phyloP scores from a whole-genome alignment of 2,888 invertebrate genomes.

The Hypena proboscidalis region DNA sequence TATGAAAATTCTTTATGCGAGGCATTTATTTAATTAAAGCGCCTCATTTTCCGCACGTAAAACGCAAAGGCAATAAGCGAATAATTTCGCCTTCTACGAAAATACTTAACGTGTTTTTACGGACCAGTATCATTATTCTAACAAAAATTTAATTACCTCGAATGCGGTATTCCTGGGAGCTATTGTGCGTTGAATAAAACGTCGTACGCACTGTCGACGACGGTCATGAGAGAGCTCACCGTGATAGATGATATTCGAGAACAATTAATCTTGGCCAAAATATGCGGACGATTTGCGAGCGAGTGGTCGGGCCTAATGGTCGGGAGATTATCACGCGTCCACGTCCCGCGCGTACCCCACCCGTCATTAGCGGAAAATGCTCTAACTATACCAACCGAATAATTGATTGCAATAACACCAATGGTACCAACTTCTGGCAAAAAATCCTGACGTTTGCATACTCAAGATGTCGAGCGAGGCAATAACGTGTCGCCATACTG shows the following conservation, averaged over 20 bases:
- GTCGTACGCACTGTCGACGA: slow-evolving; percentile 80
- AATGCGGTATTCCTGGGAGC: slow-evolving; percentile 63
- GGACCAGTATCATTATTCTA: slow-evolving; percentile 56
- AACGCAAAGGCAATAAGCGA: slow-evolving; percentile 40
- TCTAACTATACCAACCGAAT: slow-evolving; percentile 45
- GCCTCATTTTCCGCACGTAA: slow-evolving; percentile 41
- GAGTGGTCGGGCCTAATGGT: slow-evolving; percentile 84
- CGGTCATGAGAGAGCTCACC: slow-evolving; percentile 81
- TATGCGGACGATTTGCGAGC: slow-evolving; percentile 85
- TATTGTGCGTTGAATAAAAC: slow-evolving; percentile 80
- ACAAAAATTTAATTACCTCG: slow-evolving; percentile 76
- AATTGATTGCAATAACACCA: slow-evolving; percentile 40
- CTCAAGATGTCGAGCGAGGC: slow-evolving; percentile 64
- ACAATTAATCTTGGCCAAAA: slow-evolving; percentile 85
- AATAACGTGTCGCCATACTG: slow-evolving; percentile 74
- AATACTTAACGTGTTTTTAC: slow-evolving; percentile 52
- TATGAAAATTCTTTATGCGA: neutral
- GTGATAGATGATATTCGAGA: slow-evolving; percentile 85
- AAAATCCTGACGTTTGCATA: slow-evolving; percentile 64
- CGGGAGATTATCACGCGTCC: slow-evolving; percentile 79
- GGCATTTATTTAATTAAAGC: slow-evolving; percentile 34
- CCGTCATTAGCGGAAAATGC: slow-evolving; percentile 75
- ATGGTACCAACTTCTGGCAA: slow-evolving; percentile 22
- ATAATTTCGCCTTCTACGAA: slow-evolving; percentile 41
- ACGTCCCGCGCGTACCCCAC: slow-evolving; percentile 58